Base-by-base conservation (phyloP, 2,113 vertebrate genomes). In the Eptatretus burgeri region DNA sequence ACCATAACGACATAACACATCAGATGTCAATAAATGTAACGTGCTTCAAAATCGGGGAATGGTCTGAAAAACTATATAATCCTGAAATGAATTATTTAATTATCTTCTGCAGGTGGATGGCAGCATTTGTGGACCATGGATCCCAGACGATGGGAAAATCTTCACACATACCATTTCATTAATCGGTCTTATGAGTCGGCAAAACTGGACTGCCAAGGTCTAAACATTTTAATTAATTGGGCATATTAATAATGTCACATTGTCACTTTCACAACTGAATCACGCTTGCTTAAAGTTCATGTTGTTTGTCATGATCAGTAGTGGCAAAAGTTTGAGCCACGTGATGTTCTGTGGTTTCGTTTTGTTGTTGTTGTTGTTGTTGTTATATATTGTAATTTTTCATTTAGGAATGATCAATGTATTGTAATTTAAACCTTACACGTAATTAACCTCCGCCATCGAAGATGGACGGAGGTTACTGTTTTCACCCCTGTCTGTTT, bases 181-280 rank as follows among this genome's bases (percentile, higher is more conserved):
- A 11, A 72, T 78, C 9, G 82, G 79, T 2, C 81, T 75, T 74
- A 83, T 83, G 74, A 78, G 73, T 20, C 80, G 82, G 63, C 75
- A 20, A 70, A 85, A 84, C 71, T 83, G 81, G 80, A 80, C 79
- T 1, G 73, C 80, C 52, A 82, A 82, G 78, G 80, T 82, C 70
- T 20, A 1, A 18, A 41, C 27, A 50, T 68, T 16, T 52, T 56
- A 1, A 10, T 27, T 11, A 8, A 2, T 65, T 1, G 51, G 50
- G 69, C 68, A 52, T 41, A 0, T 1, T 50, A 1, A 1, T n/a
- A 41, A 41, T 41, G 27, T 41, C 27, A 41, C 27, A 41, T 41
- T 41, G 27, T 41, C 27, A 41, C 27, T 7, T 41, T 41, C 27
- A 41, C 27, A 41, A 3, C 3, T 41, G 27, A 41, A 41, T 41